Evolutionary conservation across 2,113 vertebrate genomes (phyloP).

Genomic region (Aegithalos caudatus): DNA sequence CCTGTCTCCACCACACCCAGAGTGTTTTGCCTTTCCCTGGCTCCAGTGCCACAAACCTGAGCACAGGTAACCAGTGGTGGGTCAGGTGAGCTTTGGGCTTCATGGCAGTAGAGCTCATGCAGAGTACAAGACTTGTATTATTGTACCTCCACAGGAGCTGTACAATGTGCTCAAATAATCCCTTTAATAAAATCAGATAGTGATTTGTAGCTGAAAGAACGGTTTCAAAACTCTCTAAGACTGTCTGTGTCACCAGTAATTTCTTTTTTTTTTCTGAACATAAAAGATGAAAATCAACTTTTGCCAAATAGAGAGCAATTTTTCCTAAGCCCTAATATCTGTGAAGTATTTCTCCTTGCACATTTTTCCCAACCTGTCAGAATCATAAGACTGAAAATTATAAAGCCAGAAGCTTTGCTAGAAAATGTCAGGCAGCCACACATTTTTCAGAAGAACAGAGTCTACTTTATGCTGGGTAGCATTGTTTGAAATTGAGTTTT

Average conservation of each 20-base stretch:
- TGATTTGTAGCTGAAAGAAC: not conserved
- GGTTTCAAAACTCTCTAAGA: not conserved
- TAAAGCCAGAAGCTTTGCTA: conserved; percentile 14
- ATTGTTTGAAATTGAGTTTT: conserved; percentile 33
- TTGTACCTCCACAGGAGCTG: not conserved
- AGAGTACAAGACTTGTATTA: not conserved
- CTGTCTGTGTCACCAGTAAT: not conserved
- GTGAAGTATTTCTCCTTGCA: not conserved
- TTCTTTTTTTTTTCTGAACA: not conserved
- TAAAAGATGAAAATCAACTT: not conserved
- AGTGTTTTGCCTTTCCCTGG: not conserved
- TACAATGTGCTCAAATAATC: not conserved
- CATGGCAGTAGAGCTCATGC: rapidly evolving
- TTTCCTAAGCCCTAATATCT: not conserved
- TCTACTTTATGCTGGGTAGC: conserved; percentile 15
- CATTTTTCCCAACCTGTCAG: not conserved
- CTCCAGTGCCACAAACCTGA: not conserved
- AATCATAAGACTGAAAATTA: not conserved
- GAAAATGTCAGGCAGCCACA: conserved; percentile 20
- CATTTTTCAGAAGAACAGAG: conserved; percentile 9
- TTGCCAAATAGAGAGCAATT: not conserved
- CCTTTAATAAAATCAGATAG: not conserved
- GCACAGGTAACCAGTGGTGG: not conserved
- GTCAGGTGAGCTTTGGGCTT: not conserved
- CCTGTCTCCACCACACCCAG: rapidly evolving